These are phyloP conservation scores for Leptodactylus fallax DNA, from an alignment of 2,797 vertebrate species.

Conservation along the genomic window DNA sequence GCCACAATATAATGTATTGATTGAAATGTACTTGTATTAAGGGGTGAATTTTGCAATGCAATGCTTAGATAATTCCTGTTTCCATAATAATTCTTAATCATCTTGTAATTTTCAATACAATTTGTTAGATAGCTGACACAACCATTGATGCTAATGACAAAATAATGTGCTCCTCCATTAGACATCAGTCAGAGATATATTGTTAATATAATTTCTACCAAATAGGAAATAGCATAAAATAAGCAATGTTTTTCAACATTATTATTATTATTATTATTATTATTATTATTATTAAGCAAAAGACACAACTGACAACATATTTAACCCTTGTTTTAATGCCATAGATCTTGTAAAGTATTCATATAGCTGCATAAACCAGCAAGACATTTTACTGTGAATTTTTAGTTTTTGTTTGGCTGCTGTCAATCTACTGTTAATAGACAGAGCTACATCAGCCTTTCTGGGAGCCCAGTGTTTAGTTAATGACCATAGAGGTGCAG, in stretches of 20 bases:
- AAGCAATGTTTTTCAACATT: background rate
- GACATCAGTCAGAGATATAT: background rate
- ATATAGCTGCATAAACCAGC: background rate
- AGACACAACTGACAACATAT: background rate
- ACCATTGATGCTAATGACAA: background rate
- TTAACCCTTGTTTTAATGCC: background rate
- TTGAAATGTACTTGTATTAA: background rate
- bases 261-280: background rate
- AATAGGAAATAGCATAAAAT: background rate
- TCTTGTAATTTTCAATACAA: background rate
- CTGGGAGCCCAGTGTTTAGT: conserved; percentile 33
- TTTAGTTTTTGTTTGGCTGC: conserved; percentile 20
- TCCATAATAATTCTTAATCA: background rate
- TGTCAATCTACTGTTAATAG: conserved; percentile 46
- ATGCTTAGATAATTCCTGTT: background rate
- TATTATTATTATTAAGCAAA: background rate
- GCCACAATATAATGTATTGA: background rate
- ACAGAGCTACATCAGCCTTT: conserved; percentile 47
- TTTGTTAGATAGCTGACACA: background rate
- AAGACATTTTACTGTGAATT: background rate
- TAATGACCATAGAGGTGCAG: conserved; percentile 43
- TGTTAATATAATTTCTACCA: background rate
- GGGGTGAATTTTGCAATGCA: background rate
- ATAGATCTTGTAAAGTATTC: background rate
- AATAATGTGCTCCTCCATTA: conserved; percentile 12